Evolutionary conservation across 2,797 vertebrate genomes (phyloP).

Genomic region (Apogon hyalosoma): DNA sequence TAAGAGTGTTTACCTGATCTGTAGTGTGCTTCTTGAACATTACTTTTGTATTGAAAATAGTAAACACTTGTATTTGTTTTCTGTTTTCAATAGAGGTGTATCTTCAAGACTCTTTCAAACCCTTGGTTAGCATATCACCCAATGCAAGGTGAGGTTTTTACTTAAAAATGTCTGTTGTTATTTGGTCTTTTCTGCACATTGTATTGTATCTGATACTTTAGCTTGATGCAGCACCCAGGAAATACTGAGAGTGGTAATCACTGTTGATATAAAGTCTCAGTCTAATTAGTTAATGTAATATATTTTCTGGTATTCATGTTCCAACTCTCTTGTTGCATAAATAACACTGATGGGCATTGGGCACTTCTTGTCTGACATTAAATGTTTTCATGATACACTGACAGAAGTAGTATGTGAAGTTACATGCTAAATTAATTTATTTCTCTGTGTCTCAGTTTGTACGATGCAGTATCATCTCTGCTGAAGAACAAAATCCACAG

Average conservation of each 20-base stretch:
- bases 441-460: constrained; percentile 85
- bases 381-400: neutral
- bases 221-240: neutral
- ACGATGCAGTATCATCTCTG: constrained; percentile 95
- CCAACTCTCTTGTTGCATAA: neutral
- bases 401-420: neutral
- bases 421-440: neutral
- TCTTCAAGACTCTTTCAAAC: constrained; percentile 97
- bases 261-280: too few species aligned
- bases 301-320: neutral
- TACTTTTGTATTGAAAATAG: neutral
- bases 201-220: constrained; percentile 5
- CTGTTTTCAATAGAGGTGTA: constrained; percentile 87
- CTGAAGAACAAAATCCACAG: constrained; percentile 98
- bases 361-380: neutral
- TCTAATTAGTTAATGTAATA: neutral
- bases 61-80: constrained; percentile 14
- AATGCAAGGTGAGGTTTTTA: constrained; percentile 88
- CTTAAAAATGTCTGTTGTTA: neutral
- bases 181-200: neutral
- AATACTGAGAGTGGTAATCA: neutral
- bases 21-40: neutral
- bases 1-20: constrained; percentile 64
- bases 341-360: neutral
- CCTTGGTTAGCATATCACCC: constrained; percentile 95